Conservation (phyloP, 2,113 vertebrate species). For the Gadus chalcogrammus region DNA sequence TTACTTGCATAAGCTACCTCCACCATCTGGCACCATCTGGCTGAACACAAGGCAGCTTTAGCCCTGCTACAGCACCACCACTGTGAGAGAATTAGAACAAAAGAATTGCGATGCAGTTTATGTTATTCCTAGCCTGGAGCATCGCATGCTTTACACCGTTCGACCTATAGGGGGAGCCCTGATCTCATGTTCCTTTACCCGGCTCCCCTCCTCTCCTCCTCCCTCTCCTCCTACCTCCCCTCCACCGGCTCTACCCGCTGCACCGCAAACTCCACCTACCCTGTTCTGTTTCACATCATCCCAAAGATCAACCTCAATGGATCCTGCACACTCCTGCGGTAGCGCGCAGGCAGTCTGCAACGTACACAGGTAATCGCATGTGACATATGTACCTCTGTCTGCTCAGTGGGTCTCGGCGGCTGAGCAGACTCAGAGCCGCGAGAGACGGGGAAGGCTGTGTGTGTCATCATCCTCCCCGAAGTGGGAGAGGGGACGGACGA, state of each 20-base stretch:
- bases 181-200: slow-evolving; percentile 55
- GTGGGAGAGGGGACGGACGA: neutral
- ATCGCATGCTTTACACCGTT: slow-evolving; percentile 27
- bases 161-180: slow-evolving; percentile 74
- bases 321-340: slow-evolving; percentile 11
- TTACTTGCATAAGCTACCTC: too few species aligned
- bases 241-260: slow-evolving; percentile 32
- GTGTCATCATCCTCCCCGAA: slow-evolving; percentile 9
- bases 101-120: neutral
- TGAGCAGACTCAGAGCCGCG: too few species aligned
- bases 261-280: slow-evolving; percentile 13
- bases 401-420: slow-evolving; percentile 6
- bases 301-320: slow-evolving; percentile 32
- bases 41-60: too few species aligned
- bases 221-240: slow-evolving; percentile 18
- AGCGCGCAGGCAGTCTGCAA: slow-evolving; percentile 31
- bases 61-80: too few species aligned
- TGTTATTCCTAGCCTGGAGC: neutral
- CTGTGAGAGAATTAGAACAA: too few species aligned
- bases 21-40: too few species aligned
- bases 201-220: neutral
- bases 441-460: too few species aligned
- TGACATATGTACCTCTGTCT: slow-evolving; percentile 47
- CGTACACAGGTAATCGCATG: slow-evolving; percentile 36
- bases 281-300: slow-evolving; percentile 6